Evolutionary conservation across 2,888 invertebrate genomes (phyloP).

Genomic region (Drosophila borealis): DNA sequence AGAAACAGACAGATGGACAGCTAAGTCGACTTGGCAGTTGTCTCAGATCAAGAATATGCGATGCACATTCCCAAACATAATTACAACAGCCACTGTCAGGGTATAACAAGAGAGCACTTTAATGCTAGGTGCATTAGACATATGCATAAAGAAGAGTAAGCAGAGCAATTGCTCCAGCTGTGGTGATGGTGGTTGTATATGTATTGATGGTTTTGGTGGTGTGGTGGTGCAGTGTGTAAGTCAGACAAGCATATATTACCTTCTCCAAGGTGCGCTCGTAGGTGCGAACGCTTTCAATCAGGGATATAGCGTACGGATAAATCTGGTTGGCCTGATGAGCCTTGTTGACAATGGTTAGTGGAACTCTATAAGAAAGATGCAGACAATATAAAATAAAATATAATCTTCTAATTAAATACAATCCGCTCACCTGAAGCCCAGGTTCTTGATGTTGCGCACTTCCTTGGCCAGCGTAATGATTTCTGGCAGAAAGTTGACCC

Average conservation of each 20-base stretch:
- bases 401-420: background rate
- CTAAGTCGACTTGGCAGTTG: too few species aligned
- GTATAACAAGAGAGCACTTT: background rate
- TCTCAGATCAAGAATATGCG: too few species aligned
- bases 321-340: conserved; percentile 99
- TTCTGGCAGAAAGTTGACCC: conserved; percentile 98
- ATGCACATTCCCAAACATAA: too few species aligned
- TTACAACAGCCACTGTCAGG: too few species aligned
- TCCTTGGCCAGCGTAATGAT: conserved; percentile 99
- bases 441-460: conserved; percentile 97
- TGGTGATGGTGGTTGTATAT: conserved; percentile 29
- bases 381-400: background rate
- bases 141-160: conserved; percentile 23
- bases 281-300: conserved; percentile 98
- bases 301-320: conserved; percentile 99
- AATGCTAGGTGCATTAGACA: conserved; percentile 8
- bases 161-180: conserved; percentile 46
- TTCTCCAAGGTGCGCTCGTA: conserved; percentile 99
- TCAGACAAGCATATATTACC: conserved; percentile 86
- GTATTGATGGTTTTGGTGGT: conserved; percentile 16
- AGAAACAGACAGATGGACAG: too few species aligned
- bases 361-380: conserved; percentile 88
- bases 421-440: conserved; percentile 91
- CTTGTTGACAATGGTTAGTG: conserved; percentile 98
- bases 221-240: conserved; percentile 17